Conservation (phyloP, 1,140 invertebrate species). For the Zaprionus lachaisei region DNA sequence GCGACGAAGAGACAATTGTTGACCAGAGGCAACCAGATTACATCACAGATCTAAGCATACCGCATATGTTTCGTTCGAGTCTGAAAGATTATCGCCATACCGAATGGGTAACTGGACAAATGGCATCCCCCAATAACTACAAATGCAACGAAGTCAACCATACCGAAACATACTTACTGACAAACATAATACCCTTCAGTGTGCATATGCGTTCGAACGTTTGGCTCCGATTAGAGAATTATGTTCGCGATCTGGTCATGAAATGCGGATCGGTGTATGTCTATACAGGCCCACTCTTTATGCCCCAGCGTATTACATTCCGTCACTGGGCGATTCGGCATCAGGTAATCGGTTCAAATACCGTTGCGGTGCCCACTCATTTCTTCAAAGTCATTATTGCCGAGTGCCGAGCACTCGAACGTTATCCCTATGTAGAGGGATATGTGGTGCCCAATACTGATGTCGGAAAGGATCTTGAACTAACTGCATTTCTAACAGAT, state of each 20-base stretch:
- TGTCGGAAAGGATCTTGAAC: conserved; percentile 90
- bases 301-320: conserved; percentile 93
- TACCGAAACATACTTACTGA: conserved; percentile 91
- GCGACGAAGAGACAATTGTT: conserved; percentile 89
- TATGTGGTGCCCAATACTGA: conserved; percentile 96
- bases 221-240: conserved; percentile 96
- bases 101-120: conserved; percentile 92
- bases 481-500: conserved; percentile 92
- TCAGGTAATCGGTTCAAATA: conserved; percentile 96
- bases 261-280: conserved; percentile 95
- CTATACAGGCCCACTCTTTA: conserved; percentile 97
- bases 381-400: conserved; percentile 97
- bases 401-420: conserved; percentile 87
- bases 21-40: conserved; percentile 92
- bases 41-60: conserved; percentile 94
- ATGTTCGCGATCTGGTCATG: conserved; percentile 92
- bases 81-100: conserved; percentile 91
- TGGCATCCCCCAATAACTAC: conserved; percentile 89
- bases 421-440: conserved; percentile 92
- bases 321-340: conserved; percentile 97
- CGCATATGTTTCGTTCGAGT: conserved; percentile 92
- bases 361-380: conserved; percentile 99
- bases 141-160: conserved; percentile 95
- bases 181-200: conserved; percentile 98
- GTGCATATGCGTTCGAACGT: conserved; percentile 96